These are phyloP conservation scores for Cercocebus atys DNA, from an alignment of 2,113 vertebrate genomes.

Conservation along the genomic window DNA sequence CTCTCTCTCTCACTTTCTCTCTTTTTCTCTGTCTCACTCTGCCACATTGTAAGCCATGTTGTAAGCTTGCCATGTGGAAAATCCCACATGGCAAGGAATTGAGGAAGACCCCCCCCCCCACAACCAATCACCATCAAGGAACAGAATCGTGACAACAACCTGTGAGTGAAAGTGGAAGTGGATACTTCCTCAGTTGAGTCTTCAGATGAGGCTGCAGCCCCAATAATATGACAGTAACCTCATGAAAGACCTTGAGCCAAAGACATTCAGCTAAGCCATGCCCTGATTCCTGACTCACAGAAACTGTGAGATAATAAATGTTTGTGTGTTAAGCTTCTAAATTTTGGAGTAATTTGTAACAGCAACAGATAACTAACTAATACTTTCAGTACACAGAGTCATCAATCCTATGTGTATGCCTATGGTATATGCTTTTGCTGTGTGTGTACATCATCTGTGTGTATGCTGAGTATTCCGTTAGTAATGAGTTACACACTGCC, in stretches of 20 bases:
- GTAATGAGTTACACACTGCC: background rate
- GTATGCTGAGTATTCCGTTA: background rate
- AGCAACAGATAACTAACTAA: background rate
- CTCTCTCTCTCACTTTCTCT: too few species aligned
- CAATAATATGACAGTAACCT: background rate
- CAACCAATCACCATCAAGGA: background rate
- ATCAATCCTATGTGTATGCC: too few species aligned
- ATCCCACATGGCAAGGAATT: background rate
- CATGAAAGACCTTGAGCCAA: background rate
- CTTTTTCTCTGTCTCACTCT: background rate
- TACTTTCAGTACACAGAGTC: background rate
- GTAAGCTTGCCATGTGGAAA: background rate
- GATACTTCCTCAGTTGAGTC: background rate
- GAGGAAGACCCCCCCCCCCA: background rate
- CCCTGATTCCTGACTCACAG: background rate
- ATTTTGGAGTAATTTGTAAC: background rate
- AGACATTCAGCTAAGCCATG: background rate
- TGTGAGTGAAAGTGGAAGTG: background rate
- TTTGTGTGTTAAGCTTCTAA: background rate
- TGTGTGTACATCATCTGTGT: accelerated
- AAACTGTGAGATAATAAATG: background rate
- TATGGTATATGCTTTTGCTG: accelerated
- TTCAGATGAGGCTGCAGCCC: background rate
- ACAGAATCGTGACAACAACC: background rate
- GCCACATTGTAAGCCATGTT: background rate